phyloP scores from a whole-genome alignment of 2,797 vertebrate genomes.

The Otus scops region DNA sequence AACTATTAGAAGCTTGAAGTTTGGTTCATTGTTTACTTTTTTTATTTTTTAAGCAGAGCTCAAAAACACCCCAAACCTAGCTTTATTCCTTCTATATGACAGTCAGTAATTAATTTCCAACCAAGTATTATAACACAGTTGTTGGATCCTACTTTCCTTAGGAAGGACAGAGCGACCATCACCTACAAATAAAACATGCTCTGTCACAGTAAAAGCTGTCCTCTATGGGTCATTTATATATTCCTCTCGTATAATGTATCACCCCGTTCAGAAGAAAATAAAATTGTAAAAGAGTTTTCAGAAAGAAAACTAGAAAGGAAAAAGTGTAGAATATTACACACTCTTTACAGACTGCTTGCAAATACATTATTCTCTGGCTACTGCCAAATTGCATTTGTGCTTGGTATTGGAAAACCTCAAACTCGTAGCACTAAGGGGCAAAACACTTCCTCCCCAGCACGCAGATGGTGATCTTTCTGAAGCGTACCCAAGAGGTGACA shows the following conservation, averaged over 20 bases:
- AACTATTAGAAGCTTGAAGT: not conserved
- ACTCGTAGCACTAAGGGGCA: not conserved
- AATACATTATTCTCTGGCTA: not conserved
- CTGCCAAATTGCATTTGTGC: not conserved
- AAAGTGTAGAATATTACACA: not conserved
- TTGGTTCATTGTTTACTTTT: too few relatives aligned
- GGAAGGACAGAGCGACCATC: not conserved
- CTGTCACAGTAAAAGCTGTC: not conserved
- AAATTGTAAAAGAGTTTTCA: not conserved
- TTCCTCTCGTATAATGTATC: not conserved
- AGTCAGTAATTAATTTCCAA: not conserved
- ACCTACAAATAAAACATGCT: not conserved
- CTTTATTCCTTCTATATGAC: not conserved
- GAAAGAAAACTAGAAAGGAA: not conserved
- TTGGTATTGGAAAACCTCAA: not conserved
- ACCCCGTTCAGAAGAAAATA: not conserved
- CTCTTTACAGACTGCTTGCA: not conserved
- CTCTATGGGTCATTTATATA: not conserved
- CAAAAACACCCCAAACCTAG: not conserved
- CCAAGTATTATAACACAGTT: not conserved
- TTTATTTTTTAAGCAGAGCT: not conserved
- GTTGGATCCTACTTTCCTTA: not conserved
- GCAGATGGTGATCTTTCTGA: conserved; percentile 12
- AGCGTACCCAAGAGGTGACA: not conserved
- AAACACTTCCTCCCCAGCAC: not conserved